Evolutionary conservation across 2,888 invertebrate genomes (phyloP).

Genomic region (Hemaris fuciformis): DNA sequence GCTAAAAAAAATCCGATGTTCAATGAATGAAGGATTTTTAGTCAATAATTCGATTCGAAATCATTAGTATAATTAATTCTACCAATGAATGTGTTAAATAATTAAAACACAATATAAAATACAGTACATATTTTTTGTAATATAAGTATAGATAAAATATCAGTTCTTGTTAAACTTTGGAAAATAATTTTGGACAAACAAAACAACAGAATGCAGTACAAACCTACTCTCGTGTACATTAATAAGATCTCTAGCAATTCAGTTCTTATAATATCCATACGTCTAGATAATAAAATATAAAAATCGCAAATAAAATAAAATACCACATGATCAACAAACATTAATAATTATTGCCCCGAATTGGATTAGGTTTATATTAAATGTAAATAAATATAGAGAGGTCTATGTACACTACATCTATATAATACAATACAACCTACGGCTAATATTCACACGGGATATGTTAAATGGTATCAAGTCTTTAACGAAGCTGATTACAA

Average conservation of each 20-base stretch:
- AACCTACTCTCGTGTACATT: not conserved
- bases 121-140: not conserved
- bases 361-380: conserved; percentile 32
- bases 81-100: too few species aligned
- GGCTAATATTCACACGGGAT: conserved; percentile 76
- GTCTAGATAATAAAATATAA: conserved; percentile 52
- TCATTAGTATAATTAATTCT: too few species aligned
- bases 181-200: not conserved
- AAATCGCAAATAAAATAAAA: conserved; percentile 57
- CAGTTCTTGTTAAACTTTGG: not conserved
- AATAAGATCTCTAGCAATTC: conserved; percentile 8
- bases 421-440: conserved; percentile 70
- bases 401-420: conserved; percentile 72
- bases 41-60: too few species aligned
- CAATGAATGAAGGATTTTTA: too few species aligned
- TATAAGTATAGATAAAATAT: not conserved
- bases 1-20: too few species aligned
- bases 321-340: conserved; percentile 62
- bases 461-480: conserved; percentile 75
- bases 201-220: not conserved
- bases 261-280: not conserved
- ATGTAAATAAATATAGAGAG: conserved; percentile 45
- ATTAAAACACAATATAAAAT: too few species aligned
- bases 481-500: conserved; percentile 66
- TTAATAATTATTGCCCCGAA: conserved; percentile 71